Percentiles rank a stretch among this genome's conserved stretches.
Evolutionary conservation across 2,113 vertebrate genomes (phyloP).

Genomic region (Colius striatus): DNA sequence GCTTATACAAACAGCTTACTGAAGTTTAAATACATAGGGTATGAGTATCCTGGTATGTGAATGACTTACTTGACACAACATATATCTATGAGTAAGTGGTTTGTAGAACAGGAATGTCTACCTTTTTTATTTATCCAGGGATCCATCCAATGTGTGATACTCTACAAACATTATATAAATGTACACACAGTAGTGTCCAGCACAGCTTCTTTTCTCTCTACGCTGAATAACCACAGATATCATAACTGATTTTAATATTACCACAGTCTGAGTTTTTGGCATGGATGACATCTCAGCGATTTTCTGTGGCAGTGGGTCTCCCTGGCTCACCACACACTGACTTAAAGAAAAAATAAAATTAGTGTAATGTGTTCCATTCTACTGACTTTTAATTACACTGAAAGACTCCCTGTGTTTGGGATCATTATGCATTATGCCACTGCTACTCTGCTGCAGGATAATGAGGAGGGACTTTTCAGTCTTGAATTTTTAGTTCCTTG

Average conservation of each 20-base stretch:
- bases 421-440: conserved; percentile 21
- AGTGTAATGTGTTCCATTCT: conserved; percentile 48
- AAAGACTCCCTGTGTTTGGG: conserved; percentile 11
- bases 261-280: neutral
- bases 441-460: neutral
- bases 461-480: conserved; percentile 30
- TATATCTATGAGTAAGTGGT: neutral
- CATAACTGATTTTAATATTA: neutral
- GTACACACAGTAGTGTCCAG: neutral
- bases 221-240: neutral
- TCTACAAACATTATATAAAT: neutral
- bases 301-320: conserved; percentile 24
- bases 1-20: neutral
- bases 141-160: neutral
- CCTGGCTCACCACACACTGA: neutral
- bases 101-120: neutral
- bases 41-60: neutral
- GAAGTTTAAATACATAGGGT: neutral
- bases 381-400: conserved; percentile 51
- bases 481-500: conserved; percentile 27
- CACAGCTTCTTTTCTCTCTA: neutral
- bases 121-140: neutral
- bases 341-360: conserved; percentile 16
- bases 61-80: neutral
- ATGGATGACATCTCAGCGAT: neutral